Conservation (phyloP, 2,888 invertebrate species). For the Stenodera caucasica region DNA sequence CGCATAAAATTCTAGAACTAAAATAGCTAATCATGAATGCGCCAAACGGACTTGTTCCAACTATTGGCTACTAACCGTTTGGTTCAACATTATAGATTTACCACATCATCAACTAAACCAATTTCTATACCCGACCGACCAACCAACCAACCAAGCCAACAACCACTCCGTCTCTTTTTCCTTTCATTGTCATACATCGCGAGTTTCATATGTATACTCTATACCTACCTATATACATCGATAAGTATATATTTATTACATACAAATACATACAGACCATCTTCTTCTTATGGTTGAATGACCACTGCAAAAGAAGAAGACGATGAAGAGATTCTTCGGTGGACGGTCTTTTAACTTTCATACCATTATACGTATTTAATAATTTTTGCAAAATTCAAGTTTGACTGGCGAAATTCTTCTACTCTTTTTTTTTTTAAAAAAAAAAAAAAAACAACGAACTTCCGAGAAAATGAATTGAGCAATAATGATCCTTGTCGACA, state of each 20-base stretch:
- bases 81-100: neutral
- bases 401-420: neutral
- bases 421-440: neutral
- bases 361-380: no score
- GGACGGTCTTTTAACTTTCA: neutral
- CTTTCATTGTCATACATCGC: slow-evolving; percentile 5
- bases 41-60: slow-evolving; percentile 28
- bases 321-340: neutral
- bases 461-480: neutral
- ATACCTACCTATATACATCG: no score
- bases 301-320: neutral
- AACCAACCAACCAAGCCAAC: neutral
- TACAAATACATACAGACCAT: neutral
- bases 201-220: neutral
- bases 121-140: no score
- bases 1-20: slow-evolving; percentile 7
- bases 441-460: neutral
- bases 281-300: slow-evolving; percentile 1
- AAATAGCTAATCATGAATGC: slow-evolving; percentile 38
- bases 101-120: neutral
- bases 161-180: neutral
- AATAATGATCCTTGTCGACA: slow-evolving; percentile 2
- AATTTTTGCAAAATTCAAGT: neutral
- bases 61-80: slow-evolving; percentile 16
- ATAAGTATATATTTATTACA: neutral